Percentiles rank a stretch among this genome's conserved stretches.
Conservation (phyloP, 2,797 vertebrate species). For the Chaunax sp. region DNA sequence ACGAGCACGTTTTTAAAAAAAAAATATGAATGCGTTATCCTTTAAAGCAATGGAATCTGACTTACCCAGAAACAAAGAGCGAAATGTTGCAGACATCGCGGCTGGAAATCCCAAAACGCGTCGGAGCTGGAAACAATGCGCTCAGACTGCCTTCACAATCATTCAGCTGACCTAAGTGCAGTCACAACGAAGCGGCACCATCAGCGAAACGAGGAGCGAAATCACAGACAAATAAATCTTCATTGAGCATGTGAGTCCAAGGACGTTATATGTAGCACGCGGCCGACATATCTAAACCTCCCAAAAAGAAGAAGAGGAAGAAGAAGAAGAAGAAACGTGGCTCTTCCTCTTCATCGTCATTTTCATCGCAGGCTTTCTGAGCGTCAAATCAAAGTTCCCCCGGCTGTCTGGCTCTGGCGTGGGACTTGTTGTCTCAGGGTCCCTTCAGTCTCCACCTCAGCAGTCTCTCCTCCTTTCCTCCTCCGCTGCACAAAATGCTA, state of each 20-base stretch:
- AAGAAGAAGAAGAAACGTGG: slow-evolving; percentile 50
- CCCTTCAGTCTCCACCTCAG: slow-evolving; percentile 77
- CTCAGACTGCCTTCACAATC: slow-evolving; percentile 71
- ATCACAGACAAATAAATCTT: slow-evolving; percentile 64
- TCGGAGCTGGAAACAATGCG: slow-evolving; percentile 78
- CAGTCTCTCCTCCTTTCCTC: slow-evolving; percentile 75
- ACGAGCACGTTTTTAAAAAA: too few relatives aligned
- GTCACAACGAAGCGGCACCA: slow-evolving; percentile 68
- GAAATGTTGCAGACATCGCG: slow-evolving; percentile 84
- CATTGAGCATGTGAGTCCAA: slow-evolving; percentile 72
- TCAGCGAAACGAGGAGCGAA: slow-evolving; percentile 54
- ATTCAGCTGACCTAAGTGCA: slow-evolving; percentile 72
- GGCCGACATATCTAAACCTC: slow-evolving; percentile 69
- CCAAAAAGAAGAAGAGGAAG: slow-evolving; percentile 50
- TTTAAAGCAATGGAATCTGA: slow-evolving; percentile 59
- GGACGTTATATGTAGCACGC: slow-evolving; percentile 77
- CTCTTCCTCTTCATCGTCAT: slow-evolving; percentile 66
- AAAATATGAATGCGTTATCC: background rate
- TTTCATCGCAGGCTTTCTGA: slow-evolving; percentile 61
- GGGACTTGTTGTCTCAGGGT: slow-evolving; percentile 81
- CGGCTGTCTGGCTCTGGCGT: slow-evolving; percentile 71
- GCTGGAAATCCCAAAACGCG: slow-evolving; percentile 80
- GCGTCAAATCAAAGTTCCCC: slow-evolving; percentile 82
- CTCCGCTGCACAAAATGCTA: slow-evolving; percentile 76
- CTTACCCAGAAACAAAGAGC: slow-evolving; percentile 86